Evolutionary conservation across 1,140 invertebrate genomes (phyloP), one percentile per base, ranked within the genome.

Genomic region (Latrodectus geometricus): DNA sequence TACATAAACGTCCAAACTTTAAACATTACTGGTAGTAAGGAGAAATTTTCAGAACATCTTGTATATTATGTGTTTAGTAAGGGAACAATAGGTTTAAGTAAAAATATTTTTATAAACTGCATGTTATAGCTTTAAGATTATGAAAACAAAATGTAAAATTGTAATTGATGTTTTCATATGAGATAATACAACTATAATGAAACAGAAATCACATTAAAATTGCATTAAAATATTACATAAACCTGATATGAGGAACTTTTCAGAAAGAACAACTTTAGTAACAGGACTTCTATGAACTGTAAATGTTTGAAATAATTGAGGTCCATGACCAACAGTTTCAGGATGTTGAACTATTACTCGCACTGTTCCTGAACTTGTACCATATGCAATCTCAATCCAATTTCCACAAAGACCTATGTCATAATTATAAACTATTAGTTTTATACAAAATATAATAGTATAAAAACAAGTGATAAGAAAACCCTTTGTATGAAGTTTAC

Each of bases 351-450:
- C 98, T 86, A 99, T 99, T 0, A 99, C 97, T 77, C 97, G 92
- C 0, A 99, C 97, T 20, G 96, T 97, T 17, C 98, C 98, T 20
- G 96, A 97, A 90, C 95, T 95, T 11, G 98, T 99, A 9, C 98
- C 98, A 92, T 99, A 99, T 0, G 98, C 98, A 89, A 99, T 99
- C 93, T 99, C 98, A 90, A 99, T 98, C 97, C 97, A 99, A 92
- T 99, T 99, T 49, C 97, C 97, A 92, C 96, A 97, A 56, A 98
- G 92, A 93, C 96, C 97, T 97, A 90, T 54, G 91, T 92, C 86
- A 35, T 49, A 9, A 66, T 35, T 35, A 35, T 35, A 35, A 35
- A 5, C 1, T 35, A 35, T 35, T 35, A 35, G 35, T 35, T 35
- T 35, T 35, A 5, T 35, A 5, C 35, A 35, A 35, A 35, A 35